These are phyloP conservation scores for Yponomeuta malinellus DNA, from an alignment of 2,888 invertebrate genomes.

Conservation along the genomic window DNA sequence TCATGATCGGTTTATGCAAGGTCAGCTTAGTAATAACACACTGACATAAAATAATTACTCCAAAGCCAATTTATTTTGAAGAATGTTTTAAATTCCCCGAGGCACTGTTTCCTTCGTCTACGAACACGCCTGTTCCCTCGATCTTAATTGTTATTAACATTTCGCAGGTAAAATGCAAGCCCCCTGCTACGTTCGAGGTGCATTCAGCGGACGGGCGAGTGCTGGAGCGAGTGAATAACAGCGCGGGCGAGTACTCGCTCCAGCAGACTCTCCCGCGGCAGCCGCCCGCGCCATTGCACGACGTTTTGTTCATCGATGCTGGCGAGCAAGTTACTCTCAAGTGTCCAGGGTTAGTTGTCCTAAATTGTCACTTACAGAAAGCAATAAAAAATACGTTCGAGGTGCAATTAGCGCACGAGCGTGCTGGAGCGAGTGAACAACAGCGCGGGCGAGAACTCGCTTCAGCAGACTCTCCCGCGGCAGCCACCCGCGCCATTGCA, in stretches of 20 bases:
- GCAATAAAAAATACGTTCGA: not conserved
- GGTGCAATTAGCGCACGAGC: not conserved
- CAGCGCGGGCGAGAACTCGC: constrained; percentile 72
- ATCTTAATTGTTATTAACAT: not conserved
- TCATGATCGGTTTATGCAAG: constrained; percentile 49
- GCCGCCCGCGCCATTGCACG: constrained; percentile 24
- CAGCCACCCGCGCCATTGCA: constrained; percentile 31
- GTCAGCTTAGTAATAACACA: constrained; percentile 24
- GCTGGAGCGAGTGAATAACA: constrained; percentile 56
- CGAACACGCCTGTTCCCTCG: too few species aligned
- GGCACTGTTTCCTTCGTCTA: too few species aligned
- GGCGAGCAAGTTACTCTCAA: constrained; percentile 29
- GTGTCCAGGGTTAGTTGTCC: constrained; percentile 40
- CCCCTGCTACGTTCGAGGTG: constrained; percentile 40
- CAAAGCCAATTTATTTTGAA: too few species aligned
- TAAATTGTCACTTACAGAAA: too few species aligned
- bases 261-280: constrained; percentile 29
- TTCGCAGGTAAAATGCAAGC: constrained; percentile 31
- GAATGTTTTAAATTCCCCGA: too few species aligned
- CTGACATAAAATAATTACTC: too few species aligned
- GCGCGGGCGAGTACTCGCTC: constrained; percentile 71
- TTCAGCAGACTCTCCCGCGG: constrained; percentile 28
- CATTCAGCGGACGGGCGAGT: not conserved
- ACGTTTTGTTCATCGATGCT: constrained; percentile 31
- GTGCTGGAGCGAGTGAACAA: constrained; percentile 51